Conservation (phyloP, 1,140 invertebrate species). For the Epicauta chinensis region DNA sequence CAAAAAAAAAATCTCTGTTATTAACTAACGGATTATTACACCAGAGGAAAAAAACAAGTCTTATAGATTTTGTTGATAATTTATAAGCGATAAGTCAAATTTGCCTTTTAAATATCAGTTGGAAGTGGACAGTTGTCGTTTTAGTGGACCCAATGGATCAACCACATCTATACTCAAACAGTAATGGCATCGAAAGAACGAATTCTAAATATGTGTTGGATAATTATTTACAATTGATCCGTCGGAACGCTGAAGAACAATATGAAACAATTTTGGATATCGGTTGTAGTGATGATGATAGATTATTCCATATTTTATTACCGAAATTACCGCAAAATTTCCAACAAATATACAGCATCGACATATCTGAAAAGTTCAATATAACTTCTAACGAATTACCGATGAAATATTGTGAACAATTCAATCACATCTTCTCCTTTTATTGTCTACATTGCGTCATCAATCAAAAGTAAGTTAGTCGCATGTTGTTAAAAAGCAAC, state of each 20-base stretch:
- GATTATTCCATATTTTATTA: constrained; percentile 61
- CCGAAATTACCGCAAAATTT: constrained; percentile 53
- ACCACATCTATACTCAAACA: constrained; percentile 55
- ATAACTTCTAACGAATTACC: constrained; percentile 51
- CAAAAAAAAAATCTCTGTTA: no score
- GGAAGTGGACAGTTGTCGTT: no score
- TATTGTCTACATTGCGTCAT: constrained; percentile 79
- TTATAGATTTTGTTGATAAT: no score
- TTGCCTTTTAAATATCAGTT: no score
- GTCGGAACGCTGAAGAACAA: constrained; percentile 48
- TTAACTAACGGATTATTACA: no score
- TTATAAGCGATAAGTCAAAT: no score
- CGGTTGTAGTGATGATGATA: constrained; percentile 71
- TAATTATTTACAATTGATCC: constrained; percentile 54
- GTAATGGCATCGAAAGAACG: constrained; percentile 59
- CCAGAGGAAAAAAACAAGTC: no score
- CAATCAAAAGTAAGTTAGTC: constrained; percentile 62
- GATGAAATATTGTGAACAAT: constrained; percentile 46
- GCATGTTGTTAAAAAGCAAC: not conserved
- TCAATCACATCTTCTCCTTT: constrained; percentile 70
- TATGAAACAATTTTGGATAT: constrained; percentile 62
- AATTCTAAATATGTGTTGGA: constrained; percentile 61
- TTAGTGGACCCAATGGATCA: no score
- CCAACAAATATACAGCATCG: constrained; percentile 52
- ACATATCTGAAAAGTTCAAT: constrained; percentile 63